Evolutionary conservation across 2,113 vertebrate species (phyloP).

Genomic region (Greenwoodochromis staneri): DNA sequence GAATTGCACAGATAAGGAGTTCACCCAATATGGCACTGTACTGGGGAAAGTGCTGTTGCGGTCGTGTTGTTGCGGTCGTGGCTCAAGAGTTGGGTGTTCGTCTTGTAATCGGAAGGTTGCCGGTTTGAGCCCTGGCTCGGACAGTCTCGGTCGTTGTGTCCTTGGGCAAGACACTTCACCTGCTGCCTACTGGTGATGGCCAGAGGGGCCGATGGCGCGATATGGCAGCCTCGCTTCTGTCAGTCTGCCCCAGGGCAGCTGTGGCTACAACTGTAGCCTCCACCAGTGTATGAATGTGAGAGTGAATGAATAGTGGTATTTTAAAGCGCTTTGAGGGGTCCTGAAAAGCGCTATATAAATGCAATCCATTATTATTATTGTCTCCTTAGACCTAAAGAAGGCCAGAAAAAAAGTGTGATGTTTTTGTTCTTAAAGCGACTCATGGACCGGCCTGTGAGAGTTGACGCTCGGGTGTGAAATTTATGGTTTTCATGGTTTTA

Average conservation of each 20-base stretch:
- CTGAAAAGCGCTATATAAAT: fast-evolving
- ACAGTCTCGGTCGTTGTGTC: fast-evolving
- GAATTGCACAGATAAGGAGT: not conserved
- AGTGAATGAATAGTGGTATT: not conserved
- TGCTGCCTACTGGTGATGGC: fast-evolving
- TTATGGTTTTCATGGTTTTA: fast-evolving
- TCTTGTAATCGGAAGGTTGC: fast-evolving
- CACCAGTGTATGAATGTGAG: fast-evolving
- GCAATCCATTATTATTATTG: not conserved
- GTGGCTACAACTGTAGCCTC: not conserved
- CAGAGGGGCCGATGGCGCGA: fast-evolving
- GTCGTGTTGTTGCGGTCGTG: fast-evolving
- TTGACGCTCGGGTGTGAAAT: not conserved
- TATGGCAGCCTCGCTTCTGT: fast-evolving
- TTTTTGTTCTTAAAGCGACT: not conserved
- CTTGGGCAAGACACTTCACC: not conserved
- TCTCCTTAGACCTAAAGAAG: not conserved
- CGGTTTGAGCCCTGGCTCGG: fast-evolving
- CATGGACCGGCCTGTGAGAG: fast-evolving
- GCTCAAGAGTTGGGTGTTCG: not conserved
- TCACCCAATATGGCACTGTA: not conserved
- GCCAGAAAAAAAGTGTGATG: not conserved
- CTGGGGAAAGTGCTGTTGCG: not conserved
- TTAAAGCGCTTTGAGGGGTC: too few relatives aligned
- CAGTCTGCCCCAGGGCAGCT: not conserved